A percentile compares a stretch with the other conserved stretches of the same genome.
Conservation (phyloP, 2,113 vertebrate species). For the Platysteira castanea region DNA sequence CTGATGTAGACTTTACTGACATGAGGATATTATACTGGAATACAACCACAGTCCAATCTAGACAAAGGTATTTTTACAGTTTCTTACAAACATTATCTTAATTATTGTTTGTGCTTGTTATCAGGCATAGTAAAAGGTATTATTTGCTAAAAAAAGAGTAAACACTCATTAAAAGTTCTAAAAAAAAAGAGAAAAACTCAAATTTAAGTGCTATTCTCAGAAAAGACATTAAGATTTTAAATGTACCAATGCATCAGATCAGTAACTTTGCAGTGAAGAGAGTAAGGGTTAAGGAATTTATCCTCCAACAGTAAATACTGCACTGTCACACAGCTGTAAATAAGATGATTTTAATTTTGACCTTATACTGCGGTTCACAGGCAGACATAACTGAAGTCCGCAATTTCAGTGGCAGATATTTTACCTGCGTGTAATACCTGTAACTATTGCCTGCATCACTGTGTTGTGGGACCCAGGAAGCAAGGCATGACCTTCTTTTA, state of each 20-base stretch:
- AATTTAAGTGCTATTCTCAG: not conserved
- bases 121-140: not conserved
- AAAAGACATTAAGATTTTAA: not conserved
- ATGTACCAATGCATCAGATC: not conserved
- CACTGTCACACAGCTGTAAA: not conserved
- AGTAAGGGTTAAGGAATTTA: not conserved
- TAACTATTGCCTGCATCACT: not conserved
- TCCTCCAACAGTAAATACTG: not conserved
- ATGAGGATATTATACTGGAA: not conserved
- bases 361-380: not conserved
- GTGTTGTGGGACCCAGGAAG: not conserved
- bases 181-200: not conserved
- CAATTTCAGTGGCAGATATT: not conserved
- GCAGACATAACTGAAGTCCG: not conserved
- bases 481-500: not conserved
- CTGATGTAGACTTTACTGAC: not conserved
- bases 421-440: no score
- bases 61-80: not conserved
- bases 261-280: not conserved
- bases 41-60: not conserved
- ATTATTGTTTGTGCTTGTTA: constrained; percentile 23
- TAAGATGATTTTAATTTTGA: not conserved
- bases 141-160: not conserved
- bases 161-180: not conserved
- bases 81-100: not conserved